Conservation (phyloP, 1,140 invertebrate genomes). For the Orius insidiosus region DNA sequence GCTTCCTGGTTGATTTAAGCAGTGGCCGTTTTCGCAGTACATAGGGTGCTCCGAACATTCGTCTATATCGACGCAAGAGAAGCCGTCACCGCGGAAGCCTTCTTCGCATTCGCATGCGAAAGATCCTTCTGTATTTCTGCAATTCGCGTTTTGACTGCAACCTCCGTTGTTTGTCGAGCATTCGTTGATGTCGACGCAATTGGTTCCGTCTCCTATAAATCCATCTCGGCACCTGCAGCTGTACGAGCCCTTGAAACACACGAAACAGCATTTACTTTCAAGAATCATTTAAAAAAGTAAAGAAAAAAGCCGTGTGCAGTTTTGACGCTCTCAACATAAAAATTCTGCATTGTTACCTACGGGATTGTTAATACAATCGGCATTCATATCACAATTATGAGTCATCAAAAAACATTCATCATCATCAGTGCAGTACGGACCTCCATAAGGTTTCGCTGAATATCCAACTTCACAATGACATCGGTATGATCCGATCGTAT, state of each 20-base stretch:
- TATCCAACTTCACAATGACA: conserved; percentile 64
- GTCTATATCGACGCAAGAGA: conserved; percentile 52
- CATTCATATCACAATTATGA: conserved; percentile 60
- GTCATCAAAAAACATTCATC: conserved; percentile 66
- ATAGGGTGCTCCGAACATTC: conserved; percentile 66
- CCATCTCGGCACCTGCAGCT: conserved; percentile 70
- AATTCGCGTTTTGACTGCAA: conserved; percentile 70
- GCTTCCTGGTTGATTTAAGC: conserved; percentile 66
- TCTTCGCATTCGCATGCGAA: conserved; percentile 54
- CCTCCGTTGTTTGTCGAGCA: conserved; percentile 63
- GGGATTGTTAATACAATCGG: conserved; percentile 63
- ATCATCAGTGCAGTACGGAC: conserved; percentile 57
- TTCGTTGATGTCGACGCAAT: conserved; percentile 61
- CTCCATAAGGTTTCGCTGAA: conserved; percentile 57
- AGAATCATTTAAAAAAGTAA: no score
- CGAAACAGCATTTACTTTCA: background rate
- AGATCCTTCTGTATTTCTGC: conserved; percentile 48
- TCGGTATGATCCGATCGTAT: conserved; percentile 67
- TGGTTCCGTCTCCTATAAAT: conserved; percentile 60
- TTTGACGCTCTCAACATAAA: no score
- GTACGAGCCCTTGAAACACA: conserved; percentile 43
- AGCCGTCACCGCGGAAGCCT: conserved; percentile 70
- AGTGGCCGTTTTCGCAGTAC: conserved; percentile 60
- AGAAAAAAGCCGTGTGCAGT: no score
- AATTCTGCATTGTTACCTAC: conserved; percentile 25